Evolutionary conservation across 2,797 vertebrate species (phyloP).

Genomic region (Leuciscus waleckii): DNA sequence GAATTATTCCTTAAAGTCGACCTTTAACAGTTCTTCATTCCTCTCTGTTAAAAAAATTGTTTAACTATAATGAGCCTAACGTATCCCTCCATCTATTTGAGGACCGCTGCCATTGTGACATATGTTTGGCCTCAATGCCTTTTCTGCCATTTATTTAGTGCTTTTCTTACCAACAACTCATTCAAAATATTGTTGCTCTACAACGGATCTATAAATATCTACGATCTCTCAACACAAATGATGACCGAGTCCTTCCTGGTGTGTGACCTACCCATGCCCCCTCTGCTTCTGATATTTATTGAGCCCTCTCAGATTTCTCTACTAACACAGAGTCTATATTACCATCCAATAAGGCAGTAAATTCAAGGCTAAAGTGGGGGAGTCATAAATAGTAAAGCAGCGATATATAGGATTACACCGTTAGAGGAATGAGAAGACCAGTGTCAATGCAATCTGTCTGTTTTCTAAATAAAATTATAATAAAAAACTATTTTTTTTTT

Average conservation of each 20-base stretch:
- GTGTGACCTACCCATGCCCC: conserved; percentile 50
- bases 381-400: conserved; percentile 60
- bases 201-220: conserved; percentile 74
- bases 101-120: conserved; percentile 30
- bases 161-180: conserved; percentile 73
- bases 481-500: too few relatives aligned
- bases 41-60: not conserved
- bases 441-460: conserved; percentile 49
- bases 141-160: conserved; percentile 72
- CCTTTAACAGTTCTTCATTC: conserved; percentile 7
- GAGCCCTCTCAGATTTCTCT: conserved; percentile 55
- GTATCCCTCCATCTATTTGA: conserved; percentile 38
- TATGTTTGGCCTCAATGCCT: conserved; percentile 39
- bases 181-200: conserved; percentile 59
- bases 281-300: conserved; percentile 52
- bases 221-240: conserved; percentile 78
- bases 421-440: conserved; percentile 46
- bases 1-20: not conserved
- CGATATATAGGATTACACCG: conserved; percentile 61
- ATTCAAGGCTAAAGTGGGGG: conserved; percentile 45
- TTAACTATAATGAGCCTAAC: conserved; percentile 6
- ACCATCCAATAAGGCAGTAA: conserved; percentile 55
- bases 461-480: conserved; percentile 36
- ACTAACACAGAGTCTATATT: conserved; percentile 54
- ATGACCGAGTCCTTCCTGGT: conserved; percentile 70